Conservation (phyloP, 2,888 invertebrate species). For the Xanthia togata region DNA sequence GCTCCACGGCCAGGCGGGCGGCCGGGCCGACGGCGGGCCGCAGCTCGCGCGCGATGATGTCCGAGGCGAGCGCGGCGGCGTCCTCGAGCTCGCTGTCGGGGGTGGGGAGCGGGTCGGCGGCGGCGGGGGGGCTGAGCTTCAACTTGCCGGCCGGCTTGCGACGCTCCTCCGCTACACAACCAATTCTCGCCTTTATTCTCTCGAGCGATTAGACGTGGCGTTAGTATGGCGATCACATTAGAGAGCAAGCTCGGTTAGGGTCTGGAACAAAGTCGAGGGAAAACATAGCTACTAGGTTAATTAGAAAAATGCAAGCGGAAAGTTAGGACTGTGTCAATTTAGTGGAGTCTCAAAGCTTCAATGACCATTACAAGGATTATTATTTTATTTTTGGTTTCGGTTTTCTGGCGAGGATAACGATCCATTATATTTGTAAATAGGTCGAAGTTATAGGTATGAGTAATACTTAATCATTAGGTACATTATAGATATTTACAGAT, state of each 20-base stretch:
- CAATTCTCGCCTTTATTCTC: slow-evolving; percentile 88
- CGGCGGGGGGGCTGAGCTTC: slow-evolving; percentile 83
- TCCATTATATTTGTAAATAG: slow-evolving; percentile 39
- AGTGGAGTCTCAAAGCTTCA: slow-evolving; percentile 78
- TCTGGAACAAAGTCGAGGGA: slow-evolving; percentile 91
- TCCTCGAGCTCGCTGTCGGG: slow-evolving; percentile 89
- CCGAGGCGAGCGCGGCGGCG: slow-evolving; percentile 86
- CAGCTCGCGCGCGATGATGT: slow-evolving; percentile 88
- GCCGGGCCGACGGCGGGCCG: slow-evolving; percentile 76
- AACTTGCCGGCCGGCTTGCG: slow-evolving; percentile 86
- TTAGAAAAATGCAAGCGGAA: slow-evolving; percentile 87
- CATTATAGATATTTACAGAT: slow-evolving; percentile 24
- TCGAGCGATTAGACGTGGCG: slow-evolving; percentile 88
- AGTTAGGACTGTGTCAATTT: slow-evolving; percentile 83
- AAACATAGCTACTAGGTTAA: slow-evolving; percentile 89
- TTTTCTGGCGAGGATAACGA: slow-evolving; percentile 43
- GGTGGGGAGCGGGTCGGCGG: slow-evolving; percentile 84
- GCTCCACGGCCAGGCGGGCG: slow-evolving; percentile 78
- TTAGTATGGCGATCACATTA: slow-evolving; percentile 91
- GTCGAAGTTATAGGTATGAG: slow-evolving; percentile 35
- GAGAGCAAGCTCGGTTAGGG: slow-evolving; percentile 91
- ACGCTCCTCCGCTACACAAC: slow-evolving; percentile 90
- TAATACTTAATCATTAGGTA: slow-evolving; percentile 10
- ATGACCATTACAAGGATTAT: slow-evolving; percentile 86
- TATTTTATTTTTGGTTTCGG: slow-evolving; percentile 69